Percentiles rank a stretch among this genome's conserved stretches.
Conservation (phyloP, 2,113 vertebrate species). For the Raja brachyura region DNA sequence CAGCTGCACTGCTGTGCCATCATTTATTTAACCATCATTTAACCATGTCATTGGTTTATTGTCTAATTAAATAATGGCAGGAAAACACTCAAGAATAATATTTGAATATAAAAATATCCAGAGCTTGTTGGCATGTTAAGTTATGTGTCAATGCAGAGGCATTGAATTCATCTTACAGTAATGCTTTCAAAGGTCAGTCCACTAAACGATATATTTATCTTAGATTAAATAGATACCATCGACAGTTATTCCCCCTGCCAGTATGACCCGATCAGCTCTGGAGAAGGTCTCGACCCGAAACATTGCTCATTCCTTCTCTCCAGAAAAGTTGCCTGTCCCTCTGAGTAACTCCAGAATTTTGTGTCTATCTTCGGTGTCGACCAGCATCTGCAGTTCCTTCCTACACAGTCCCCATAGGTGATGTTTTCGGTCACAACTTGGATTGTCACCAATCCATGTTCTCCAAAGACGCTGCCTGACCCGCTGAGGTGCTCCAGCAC, state of each 20-base stretch:
- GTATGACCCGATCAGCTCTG: neutral
- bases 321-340: no score
- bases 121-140: neutral
- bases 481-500: no score
- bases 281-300: no score
- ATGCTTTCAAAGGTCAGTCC: neutral
- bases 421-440: no score
- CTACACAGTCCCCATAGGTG: no score
- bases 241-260: neutral
- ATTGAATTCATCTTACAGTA: neutral
- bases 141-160: neutral
- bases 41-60: neutral
- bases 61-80: neutral
- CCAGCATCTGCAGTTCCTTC: no score
- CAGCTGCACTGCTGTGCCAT: no score
- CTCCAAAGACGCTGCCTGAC: no score
- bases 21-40: neutral
- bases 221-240: neutral
- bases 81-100: neutral
- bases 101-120: neutral
- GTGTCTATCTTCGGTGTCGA: no score
- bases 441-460: no score
- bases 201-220: neutral
- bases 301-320: no score
- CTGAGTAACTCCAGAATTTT: no score